A percentile compares a stretch with the other conserved stretches of the same genome.
These are phyloP conservation scores for Halcyon smyrnensis DNA, from an alignment of 2,797 vertebrate genomes.

Conservation along the genomic window DNA sequence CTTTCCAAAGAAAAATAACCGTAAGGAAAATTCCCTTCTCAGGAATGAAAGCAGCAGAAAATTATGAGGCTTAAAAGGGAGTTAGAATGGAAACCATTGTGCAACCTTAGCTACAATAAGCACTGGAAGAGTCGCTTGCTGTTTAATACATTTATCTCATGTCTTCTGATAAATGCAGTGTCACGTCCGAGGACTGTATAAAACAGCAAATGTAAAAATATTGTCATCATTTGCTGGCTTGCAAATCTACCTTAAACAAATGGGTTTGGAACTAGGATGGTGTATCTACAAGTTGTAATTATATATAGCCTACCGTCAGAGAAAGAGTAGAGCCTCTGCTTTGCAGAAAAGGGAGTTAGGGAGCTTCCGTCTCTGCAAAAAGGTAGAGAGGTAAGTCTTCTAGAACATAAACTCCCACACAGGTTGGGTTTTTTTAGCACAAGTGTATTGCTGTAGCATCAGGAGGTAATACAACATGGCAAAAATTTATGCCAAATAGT, in stretches of 20 bases:
- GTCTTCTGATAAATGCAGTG: constrained; percentile 6
- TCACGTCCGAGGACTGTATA: neutral
- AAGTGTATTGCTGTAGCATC: neutral
- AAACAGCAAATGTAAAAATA: neutral
- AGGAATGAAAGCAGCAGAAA: constrained; percentile 49
- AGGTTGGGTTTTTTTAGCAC: neutral
- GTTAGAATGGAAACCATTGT: constrained; percentile 51
- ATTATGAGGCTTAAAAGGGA: constrained; percentile 11
- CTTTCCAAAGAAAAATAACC: constrained; percentile 60
- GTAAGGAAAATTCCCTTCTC: constrained; percentile 57
- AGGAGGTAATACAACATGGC: neutral
- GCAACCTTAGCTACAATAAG: constrained; percentile 28
- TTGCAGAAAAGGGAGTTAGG: neutral
- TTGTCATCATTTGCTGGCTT: neutral
- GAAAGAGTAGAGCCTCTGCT: neutral
- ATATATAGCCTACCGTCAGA: neutral
- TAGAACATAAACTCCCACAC: neutral
- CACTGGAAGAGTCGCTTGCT: neutral
- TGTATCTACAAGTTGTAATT: neutral
- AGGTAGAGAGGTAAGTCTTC: neutral
- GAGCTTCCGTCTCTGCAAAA: neutral
- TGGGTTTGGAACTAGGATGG: neutral
- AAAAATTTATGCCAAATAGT: neutral
- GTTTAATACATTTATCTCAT: neutral
- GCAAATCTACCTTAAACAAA: neutral